Percentiles rank a stretch among this genome's conserved stretches.
Conservation (phyloP, 2,888 invertebrate species). For the Andrena fulva region DNA sequence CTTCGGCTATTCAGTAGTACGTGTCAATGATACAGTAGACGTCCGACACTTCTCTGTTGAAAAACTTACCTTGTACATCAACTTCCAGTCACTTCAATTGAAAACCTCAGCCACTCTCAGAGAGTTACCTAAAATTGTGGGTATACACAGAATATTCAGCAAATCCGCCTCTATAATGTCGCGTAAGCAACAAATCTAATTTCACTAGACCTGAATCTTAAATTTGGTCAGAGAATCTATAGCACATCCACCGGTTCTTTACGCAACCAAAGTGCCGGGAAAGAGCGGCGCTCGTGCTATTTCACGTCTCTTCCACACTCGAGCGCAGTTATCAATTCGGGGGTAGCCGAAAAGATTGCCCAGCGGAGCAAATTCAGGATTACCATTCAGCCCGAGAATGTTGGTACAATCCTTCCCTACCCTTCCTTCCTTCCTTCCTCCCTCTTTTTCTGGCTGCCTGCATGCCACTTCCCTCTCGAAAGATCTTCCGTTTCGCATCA, state of each 20-base stretch:
- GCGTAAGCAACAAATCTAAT: background rate
- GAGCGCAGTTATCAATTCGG: constrained; percentile 61
- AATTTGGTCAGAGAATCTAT: background rate
- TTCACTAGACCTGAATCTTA: background rate
- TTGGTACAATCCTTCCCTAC: constrained; percentile 61
- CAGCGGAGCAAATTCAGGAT: constrained; percentile 76
- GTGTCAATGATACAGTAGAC: no score
- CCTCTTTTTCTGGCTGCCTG: constrained; percentile 53
- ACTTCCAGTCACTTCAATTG: background rate
- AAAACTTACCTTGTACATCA: no score
- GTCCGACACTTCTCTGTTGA: no score
- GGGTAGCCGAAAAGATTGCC: constrained; percentile 68
- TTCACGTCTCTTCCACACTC: constrained; percentile 70
- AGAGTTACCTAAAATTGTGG: no score
- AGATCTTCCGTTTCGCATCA: constrained; percentile 49
- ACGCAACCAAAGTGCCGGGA: background rate
- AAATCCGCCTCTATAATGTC: no score
- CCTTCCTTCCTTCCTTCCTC: constrained; percentile 51
- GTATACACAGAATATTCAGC: no score
- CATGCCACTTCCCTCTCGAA: constrained; percentile 55
- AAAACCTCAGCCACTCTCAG: background rate
- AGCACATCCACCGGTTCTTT: background rate
- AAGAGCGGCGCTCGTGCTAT: constrained; percentile 51
- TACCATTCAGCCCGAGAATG: constrained; percentile 68
- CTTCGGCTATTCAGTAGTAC: no score